Base-by-base conservation (phyloP, 2,888 invertebrate genomes). In the Eutolmus rufibarbis region DNA sequence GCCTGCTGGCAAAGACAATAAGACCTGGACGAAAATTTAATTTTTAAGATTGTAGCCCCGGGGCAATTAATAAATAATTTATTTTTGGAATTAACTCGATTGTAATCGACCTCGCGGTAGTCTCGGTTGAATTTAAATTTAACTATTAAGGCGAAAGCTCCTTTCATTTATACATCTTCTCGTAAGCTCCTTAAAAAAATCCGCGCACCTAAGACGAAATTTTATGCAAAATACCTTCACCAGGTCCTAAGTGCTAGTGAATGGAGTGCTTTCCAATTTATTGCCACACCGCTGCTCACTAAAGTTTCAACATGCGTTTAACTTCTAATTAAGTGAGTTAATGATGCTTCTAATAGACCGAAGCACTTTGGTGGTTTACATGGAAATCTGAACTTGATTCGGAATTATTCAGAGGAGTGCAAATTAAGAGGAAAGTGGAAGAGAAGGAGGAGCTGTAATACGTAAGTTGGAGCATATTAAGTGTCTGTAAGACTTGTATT, bases 251-350 rank as follows among this genome's bases (percentile, higher is more conserved):
- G 37, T 40, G 19, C 78, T 43, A 23, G 23, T 78, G 43, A 78
- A 66, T 40, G 23, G 40, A 78, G 78, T 40, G 23, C 43, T 43
- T 78, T 78, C 40, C 19, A 46, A 78, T 78, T 78, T 78, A 78
- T 78, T n/a, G 23, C 40, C 43, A 78, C 37, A 43, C 40, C 43
- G 43, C 37, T 78, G 78, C n/a, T 78, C 78, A 78, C 78, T 78
- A 78, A 78, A 78, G 40, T 78, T 78, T 78, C 40, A 37, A 43
- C 78, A 78, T 78, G 78, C 78, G 43, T 78, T 78, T 78, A 78
- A 78, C 78, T 78, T 78, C 78, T 78, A 43, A 78, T 78, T 78
- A 78, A 78, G 78, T 78, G 78, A 78, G 78, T 78, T 78, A 78
- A 78, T 78, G 78, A 43, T 43, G 78, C 78, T 40, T 78, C 78